Evolutionary conservation across 2,113 vertebrate genomes (phyloP), one percentile per base, ranked within the genome.

Genomic region (Macheiramphus alcinus): DNA sequence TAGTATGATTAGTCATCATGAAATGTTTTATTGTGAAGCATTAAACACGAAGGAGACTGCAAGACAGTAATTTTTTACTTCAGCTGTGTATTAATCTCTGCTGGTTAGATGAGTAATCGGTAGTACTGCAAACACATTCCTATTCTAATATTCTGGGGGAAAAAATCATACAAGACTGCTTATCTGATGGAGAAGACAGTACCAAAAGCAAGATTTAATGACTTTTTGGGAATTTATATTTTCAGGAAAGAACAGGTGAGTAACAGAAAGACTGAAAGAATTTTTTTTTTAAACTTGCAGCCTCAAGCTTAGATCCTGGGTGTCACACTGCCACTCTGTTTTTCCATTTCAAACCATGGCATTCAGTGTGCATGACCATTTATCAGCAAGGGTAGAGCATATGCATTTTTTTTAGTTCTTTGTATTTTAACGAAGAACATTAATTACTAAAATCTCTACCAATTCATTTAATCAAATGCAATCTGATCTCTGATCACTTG

Each of bases 381-480:
- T 84, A 47, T 40, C 68, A 92, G 78, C 67, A 79, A 93, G 65
- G 47, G 53, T 16, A 86, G 53, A 92, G 81, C 31, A 70, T 23
- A 73, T 34, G 76, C n/a, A 86, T 87, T 94, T 94, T 27, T 87
- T 94, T 94, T 88, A 81, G 55, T 48, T 92, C 73, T 59, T 91
- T 87, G 70, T 95, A 91, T 93, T 96, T 95, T 95, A 63, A 94
- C 19, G 7, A 97, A 93, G 53, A 96, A 94, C 81, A 81, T 73
- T 94, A 98, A 96, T 92, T 94, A 80, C 22, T 62, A 87, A 96
- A 91, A 90, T 88, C 88, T 96, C 70, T 73, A 93, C 68, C 71
- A 86, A 66, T 95, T 97, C 89, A 96, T 97, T 98, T 96, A 97
- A 97, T 97, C 91, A 97, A 94, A 96, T 94, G 34, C 92, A 96